Percentiles rank a stretch among this genome's conserved stretches.
These are phyloP conservation scores for Procavia capensis DNA, from an alignment of 2,113 vertebrate species.

Conservation along the genomic window DNA sequence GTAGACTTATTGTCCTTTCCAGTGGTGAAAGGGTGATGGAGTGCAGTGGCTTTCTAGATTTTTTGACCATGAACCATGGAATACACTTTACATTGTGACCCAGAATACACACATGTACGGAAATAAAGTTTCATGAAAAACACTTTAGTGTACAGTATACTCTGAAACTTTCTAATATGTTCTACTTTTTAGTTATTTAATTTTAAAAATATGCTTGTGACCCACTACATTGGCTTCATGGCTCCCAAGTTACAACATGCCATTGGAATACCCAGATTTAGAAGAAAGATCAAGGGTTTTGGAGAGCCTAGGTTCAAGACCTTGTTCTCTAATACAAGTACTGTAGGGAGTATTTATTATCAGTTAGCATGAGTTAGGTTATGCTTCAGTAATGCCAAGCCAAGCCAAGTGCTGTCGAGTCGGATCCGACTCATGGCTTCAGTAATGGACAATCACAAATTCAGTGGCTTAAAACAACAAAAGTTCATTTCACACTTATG, in stretches of 20 bases:
- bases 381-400: background rate
- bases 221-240: background rate
- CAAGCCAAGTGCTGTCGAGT: too few species aligned
- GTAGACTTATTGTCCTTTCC: conserved; percentile 42
- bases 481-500: background rate
- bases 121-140: conserved; percentile 38
- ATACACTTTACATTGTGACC: conserved; percentile 6
- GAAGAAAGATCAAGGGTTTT: background rate
- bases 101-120: background rate
- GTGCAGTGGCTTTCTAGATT: conserved; percentile 20
- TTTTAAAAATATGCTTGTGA: conserved; percentile 27
- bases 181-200: conserved; percentile 18
- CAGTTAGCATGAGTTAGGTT: background rate
- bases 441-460: background rate
- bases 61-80: conserved; percentile 31
- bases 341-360: background rate
- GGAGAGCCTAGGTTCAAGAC: background rate
- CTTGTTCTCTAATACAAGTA: background rate
- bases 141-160: background rate
- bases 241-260: background rate
- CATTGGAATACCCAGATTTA: background rate
- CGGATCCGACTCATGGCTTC: too few species aligned
- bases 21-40: conserved; percentile 57
- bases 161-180: background rate
- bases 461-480: background rate